Base-by-base conservation (phyloP, 2,113 vertebrate species). In the Brienomyrus brachyistius region DNA sequence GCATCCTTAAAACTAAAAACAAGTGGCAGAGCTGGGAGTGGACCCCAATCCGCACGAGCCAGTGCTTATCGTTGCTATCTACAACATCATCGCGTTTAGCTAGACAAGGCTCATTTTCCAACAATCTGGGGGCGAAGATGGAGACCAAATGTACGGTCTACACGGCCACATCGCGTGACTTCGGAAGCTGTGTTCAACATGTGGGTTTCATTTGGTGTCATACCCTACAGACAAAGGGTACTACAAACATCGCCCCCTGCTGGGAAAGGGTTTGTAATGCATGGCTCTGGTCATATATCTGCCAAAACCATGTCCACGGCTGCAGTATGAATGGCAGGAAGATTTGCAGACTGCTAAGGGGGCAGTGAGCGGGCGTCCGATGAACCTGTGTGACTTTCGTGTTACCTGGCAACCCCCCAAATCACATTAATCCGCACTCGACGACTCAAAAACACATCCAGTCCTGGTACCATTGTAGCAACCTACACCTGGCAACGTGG, bases 141-240 rank as follows among this genome's bases (percentile, higher is more conserved):
- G 93, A 93, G 94, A 94, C 93, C 92, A 92, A 93, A 93, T 94
- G 93, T 90, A 95, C 93, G 93, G 94, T 92, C 92, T 94, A 90
- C 93, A 92, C 91, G 91, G 93, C 91, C 92, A 91, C 92, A 94
- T 95, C 87, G 95, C 94, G 94, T 96, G 95, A 96, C 95, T 95
- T 91, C 47, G 91, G 94, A 93, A 91, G 92, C 93, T 94, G 93
- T 92, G 94, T 94, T 91, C 91, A 93, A 95, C 95, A 95, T 94
- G 95, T 95, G 95, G 95, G 94, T 94, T 93, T 96, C 93, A 95
- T 96, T 96, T 96, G 94, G 91, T 92, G 92, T 93, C 89, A 93
- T 92, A 91, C 92, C 93, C 94, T 94, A 94, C 92, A 95, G 91
- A 66, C 62, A 77, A 31, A 94, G 92, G 93, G 92, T 95, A 93